These are phyloP conservation scores for Argyresthia goedartella DNA, from an alignment of 2,888 invertebrate genomes.

Conservation along the genomic window DNA sequence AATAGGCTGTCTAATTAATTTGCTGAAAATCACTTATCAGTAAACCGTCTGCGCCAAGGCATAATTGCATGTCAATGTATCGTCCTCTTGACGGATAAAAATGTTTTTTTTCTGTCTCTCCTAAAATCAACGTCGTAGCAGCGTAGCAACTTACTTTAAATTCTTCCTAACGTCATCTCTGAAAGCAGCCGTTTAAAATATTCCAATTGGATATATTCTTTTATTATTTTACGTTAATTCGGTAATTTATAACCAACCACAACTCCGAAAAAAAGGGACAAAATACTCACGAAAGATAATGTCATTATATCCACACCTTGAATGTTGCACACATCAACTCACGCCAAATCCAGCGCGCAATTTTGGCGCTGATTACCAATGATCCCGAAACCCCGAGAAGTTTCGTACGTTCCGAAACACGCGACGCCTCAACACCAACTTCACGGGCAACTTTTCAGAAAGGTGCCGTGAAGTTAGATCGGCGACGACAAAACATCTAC, in stretches of 20 bases:
- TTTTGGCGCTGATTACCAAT: too few species aligned
- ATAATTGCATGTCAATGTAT: too few species aligned
- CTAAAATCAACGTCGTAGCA: not conserved
- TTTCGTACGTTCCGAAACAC: constrained; percentile 16
- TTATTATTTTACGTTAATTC: not conserved
- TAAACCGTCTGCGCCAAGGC: too few species aligned
- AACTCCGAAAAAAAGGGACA: not conserved
- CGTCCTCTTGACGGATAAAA: too few species aligned
- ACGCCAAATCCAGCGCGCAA: too few species aligned
- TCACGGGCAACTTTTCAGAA: constrained; percentile 15
- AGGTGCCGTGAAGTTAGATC: constrained; percentile 6
- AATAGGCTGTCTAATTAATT: too few species aligned
- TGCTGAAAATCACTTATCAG: too few species aligned
- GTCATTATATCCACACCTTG: constrained; percentile 58
- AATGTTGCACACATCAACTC: constrained; percentile 18
- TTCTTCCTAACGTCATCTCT: too few species aligned
- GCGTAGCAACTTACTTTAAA: not conserved
- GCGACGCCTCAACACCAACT: constrained; percentile 13
- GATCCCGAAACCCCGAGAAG: constrained; percentile 16
- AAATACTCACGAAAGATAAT: constrained; percentile 64
- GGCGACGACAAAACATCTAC: too few species aligned
- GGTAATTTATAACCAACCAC: too few species aligned
- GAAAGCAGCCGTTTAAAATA: too few species aligned
- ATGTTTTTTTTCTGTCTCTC: too few species aligned
- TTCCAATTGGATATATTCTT: constrained; percentile 6